These are phyloP conservation scores for Gambusia affinis DNA, from an alignment of 2,113 vertebrate genomes.

Conservation along the genomic window DNA sequence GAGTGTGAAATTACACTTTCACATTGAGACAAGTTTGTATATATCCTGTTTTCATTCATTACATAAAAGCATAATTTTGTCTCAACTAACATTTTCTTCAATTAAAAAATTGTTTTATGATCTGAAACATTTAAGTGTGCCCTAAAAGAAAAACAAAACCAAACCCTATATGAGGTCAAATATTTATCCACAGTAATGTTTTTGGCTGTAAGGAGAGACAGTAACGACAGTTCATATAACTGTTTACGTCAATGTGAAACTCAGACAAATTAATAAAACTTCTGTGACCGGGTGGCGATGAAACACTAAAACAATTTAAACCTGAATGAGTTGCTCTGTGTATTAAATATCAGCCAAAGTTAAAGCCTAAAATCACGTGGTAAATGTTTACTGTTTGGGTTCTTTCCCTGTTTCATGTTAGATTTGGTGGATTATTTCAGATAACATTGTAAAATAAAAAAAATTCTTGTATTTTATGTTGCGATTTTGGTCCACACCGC, in stretches of 20 bases:
- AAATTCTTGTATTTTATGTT: conserved; percentile 42
- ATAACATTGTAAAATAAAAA: conserved; percentile 64
- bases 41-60: no score
- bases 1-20: no score
- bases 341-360: conserved; percentile 17
- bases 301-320: conserved; percentile 5
- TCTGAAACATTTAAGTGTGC: neutral
- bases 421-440: conserved; percentile 19
- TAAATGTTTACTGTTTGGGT: conserved; percentile 35
- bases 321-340: conserved; percentile 29
- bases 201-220: no score
- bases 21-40: no score
- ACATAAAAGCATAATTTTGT: no score
- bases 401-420: conserved; percentile 28
- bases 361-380: conserved; percentile 45
- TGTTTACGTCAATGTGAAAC: no score
- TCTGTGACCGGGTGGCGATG: conserved; percentile 12
- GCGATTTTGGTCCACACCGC: conserved; percentile 68
- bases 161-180: no score
- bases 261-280: neutral
- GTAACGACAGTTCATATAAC: no score
- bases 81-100: neutral
- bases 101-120: neutral
- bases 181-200: no score
- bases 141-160: neutral